phyloP scores from a whole-genome alignment of 1,140 invertebrate genomes.

The Trachymyrmex septentrionalis region DNA sequence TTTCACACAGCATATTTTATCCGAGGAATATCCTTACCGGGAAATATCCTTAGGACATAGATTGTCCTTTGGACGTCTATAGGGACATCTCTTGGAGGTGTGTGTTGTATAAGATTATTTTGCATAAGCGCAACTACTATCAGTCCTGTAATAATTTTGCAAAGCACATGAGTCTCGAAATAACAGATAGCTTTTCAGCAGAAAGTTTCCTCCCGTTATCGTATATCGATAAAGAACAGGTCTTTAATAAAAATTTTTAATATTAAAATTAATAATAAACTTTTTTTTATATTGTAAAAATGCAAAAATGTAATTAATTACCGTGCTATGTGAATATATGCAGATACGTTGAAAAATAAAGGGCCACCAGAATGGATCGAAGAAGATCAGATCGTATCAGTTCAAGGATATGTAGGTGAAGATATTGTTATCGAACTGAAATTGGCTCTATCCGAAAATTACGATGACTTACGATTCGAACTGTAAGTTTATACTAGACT shows the following conservation, averaged over 20 bases:
- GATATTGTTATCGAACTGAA: slow-evolving; percentile 80
- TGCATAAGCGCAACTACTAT: slow-evolving; percentile 31
- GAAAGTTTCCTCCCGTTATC: slow-evolving; percentile 47
- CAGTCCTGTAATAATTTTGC: slow-evolving; percentile 46
- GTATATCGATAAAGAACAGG: not conserved
- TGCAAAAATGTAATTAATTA: slow-evolving; percentile 7
- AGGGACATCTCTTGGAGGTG: no score
- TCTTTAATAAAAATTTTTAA: not conserved
- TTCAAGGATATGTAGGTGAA: slow-evolving; percentile 75
- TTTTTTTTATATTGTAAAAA: not conserved
- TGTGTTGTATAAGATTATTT: slow-evolving; percentile 9
- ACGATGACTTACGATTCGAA: slow-evolving; percentile 79
- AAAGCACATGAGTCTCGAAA: slow-evolving; percentile 65
- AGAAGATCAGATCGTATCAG: slow-evolving; percentile 76
- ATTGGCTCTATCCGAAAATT: slow-evolving; percentile 72
- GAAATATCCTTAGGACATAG: no score
- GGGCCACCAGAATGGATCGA: slow-evolving; percentile 80
- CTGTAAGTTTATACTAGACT: slow-evolving; percentile 76
- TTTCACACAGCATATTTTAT: no score
- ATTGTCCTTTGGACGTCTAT: no score
- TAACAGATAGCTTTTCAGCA: slow-evolving; percentile 65
- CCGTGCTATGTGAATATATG: slow-evolving; percentile 18
- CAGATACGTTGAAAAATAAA: slow-evolving; percentile 71
- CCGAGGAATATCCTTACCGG: no score
- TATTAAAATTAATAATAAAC: slow-evolving; percentile 4